Conservation (phyloP, 2,888 invertebrate genomes). For the Apodemia mormo region DNA sequence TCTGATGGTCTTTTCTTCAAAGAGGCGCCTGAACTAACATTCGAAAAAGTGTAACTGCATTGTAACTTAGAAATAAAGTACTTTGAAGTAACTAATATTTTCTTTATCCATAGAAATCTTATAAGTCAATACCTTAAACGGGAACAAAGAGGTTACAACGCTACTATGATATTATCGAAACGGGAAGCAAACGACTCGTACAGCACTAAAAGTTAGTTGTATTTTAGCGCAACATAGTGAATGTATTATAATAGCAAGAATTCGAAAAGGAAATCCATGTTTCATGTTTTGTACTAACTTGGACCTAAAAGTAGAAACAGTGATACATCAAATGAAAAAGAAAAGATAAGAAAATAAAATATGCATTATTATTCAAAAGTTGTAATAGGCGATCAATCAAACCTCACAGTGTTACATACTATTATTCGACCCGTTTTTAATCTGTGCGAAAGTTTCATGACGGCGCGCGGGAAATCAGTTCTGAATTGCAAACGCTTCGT, state of each 20-base stretch:
- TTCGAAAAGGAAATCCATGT: neutral
- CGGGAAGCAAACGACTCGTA: no score
- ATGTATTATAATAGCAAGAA: neutral
- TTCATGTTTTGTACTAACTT: neutral
- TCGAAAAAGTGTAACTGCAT: no score
- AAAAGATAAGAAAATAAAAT: neutral
- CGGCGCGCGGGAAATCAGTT: constrained; percentile 15
- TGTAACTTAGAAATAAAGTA: no score
- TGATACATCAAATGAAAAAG: neutral
- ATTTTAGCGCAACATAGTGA: neutral
- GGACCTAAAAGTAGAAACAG: neutral
- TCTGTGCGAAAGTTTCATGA: constrained; percentile 17
- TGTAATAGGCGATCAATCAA: constrained; percentile 11
- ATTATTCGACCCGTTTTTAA: constrained; percentile 4
- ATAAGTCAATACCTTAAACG: no score
- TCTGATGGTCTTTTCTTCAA: no score
- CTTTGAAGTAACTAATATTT: no score
- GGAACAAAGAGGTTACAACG: no score
- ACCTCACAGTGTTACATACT: constrained; percentile 7
- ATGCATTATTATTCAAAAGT: constrained; percentile 11
- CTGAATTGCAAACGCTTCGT: constrained; percentile 16
- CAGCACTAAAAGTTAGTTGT: neutral
- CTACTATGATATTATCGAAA: no score
- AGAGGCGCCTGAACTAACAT: no score
- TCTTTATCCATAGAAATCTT: no score